Base-by-base conservation (phyloP, 2,888 invertebrate species). In the Eupithecia subfuscata region DNA sequence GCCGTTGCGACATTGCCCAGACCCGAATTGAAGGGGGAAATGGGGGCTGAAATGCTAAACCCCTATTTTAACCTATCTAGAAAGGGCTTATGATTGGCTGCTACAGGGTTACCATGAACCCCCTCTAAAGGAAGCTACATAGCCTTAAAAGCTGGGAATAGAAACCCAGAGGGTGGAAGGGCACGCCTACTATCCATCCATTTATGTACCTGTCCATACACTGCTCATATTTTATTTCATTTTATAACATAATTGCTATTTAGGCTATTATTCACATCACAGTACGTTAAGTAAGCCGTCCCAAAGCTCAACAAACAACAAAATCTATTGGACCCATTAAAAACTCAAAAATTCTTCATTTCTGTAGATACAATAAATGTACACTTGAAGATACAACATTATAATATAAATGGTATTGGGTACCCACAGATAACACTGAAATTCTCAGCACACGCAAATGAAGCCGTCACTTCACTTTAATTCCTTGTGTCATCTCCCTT, bases 1-100 rank as follows among this genome's bases (percentile, higher is more conserved):
- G 90, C 88, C 87, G 88, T 88, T 88, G 89, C 90, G 91, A 92
- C 92, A 92, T 88, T 73, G 43, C 40, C 48, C 77, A 77, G 77
- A 37, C 45, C 22, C 64, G 67, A 65, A 73, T 25, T 16, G 22
- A 73, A 70, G 75, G 56, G 69, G 30, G 40, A 9, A 48, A 43
- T 30, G 30, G 63, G 63, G 63, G 25, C 56, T 22, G 22, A 11
- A 22, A 56, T 63, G 16, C 30, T 30, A 16, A 63, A 30, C 63
- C 11, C 5, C 30, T 8, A 22, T 63, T 7, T 14, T 30, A 30
- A 16, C 16, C 1, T 16, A 30, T 14, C 63, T 30, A 63, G 48
- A 30, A 43, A 2, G 43, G 43, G 14, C 43, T 40, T 14, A 16
- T 63, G 16, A 30, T 63, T 63, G 30, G 30, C 12, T 63, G 6